Percentiles rank a stretch among this genome's conserved stretches.
Evolutionary conservation across 2,888 invertebrate species (phyloP).

Genomic region (Margaritifera margaritifera): DNA sequence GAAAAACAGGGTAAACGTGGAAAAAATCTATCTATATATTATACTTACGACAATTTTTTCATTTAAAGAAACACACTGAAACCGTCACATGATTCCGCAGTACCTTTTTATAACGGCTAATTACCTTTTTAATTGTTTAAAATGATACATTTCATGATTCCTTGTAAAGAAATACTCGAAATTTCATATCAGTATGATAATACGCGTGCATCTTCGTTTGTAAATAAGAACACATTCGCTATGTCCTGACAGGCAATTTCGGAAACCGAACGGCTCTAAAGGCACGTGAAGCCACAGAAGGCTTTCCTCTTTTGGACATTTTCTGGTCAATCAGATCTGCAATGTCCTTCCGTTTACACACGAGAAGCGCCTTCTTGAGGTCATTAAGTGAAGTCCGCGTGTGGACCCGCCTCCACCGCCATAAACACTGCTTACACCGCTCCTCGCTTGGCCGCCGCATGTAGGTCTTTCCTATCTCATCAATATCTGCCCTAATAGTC

Average conservation of each 20-base stretch:
- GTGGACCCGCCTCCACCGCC: constrained; percentile 63
- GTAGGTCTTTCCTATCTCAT: constrained; percentile 56
- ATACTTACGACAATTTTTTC: too few relatives aligned
- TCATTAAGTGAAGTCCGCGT: constrained; percentile 59
- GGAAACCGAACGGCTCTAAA: constrained; percentile 51
- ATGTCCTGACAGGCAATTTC: constrained; percentile 13
- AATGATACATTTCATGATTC: too few relatives aligned
- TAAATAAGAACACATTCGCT: too few relatives aligned
- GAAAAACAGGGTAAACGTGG: too few relatives aligned
- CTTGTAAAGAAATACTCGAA: too few relatives aligned
- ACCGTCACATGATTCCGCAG: too few relatives aligned
- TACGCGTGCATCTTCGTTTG: too few relatives aligned
- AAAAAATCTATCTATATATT: too few relatives aligned
- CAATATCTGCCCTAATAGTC: constrained; percentile 56
- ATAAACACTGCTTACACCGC: constrained; percentile 44
- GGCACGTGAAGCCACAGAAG: constrained; percentile 36
- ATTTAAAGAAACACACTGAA: too few relatives aligned
- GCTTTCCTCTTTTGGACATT: constrained; percentile 27
- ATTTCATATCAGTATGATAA: too few relatives aligned
- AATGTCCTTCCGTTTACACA: constrained; percentile 56
- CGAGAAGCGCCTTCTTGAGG: constrained; percentile 48
- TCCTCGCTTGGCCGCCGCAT: constrained; percentile 52
- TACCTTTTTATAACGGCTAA: too few relatives aligned
- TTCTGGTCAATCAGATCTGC: constrained; percentile 50
- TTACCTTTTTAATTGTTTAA: too few relatives aligned